Percentiles rank a stretch among this genome's conserved stretches.
Evolutionary conservation across 2,888 invertebrate genomes (phyloP).

Genomic region (Noctua janthe): DNA sequence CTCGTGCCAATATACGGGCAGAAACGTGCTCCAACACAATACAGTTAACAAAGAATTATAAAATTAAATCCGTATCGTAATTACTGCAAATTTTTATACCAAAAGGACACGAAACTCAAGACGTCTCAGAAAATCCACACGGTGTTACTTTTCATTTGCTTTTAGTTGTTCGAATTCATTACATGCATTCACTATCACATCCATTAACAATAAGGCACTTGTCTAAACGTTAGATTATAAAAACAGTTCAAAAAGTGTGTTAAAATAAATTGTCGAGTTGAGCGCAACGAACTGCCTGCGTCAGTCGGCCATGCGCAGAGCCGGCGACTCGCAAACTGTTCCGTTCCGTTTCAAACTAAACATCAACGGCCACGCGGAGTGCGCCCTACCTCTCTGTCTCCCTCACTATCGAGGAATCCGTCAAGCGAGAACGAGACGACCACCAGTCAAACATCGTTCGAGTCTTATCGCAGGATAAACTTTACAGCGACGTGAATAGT

Average conservation of each 20-base stretch:
- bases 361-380: slow-evolving; percentile 87
- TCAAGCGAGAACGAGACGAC: slow-evolving; percentile 80
- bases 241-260: slow-evolving; percentile 79
- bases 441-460: slow-evolving; percentile 76
- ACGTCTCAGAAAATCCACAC: slow-evolving; percentile 81
- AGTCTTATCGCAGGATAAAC: slow-evolving; percentile 89
- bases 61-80: slow-evolving; percentile 78
- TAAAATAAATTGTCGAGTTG: slow-evolving; percentile 83
- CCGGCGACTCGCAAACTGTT: slow-evolving; percentile 90
- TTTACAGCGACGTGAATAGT: slow-evolving; percentile 87
- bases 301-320: slow-evolving; percentile 85
- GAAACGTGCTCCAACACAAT: slow-evolving; percentile 83
- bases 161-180: slow-evolving; percentile 79
- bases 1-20: slow-evolving; percentile 88
- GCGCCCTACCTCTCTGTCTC: slow-evolving; percentile 87
- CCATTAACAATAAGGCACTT: slow-evolving; percentile 88
- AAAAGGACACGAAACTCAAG: slow-evolving; percentile 87
- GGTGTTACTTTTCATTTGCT: slow-evolving; percentile 79
- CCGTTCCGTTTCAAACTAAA: slow-evolving; percentile 85
- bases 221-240: slow-evolving; percentile 79
- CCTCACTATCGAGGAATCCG: slow-evolving; percentile 78
- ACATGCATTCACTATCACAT: slow-evolving; percentile 89
- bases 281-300: slow-evolving; percentile 86
- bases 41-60: slow-evolving; percentile 83
- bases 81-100: slow-evolving; percentile 84